phyloP scores from a whole-genome alignment of 2,888 invertebrate genomes.

The Eulithis prunata region DNA sequence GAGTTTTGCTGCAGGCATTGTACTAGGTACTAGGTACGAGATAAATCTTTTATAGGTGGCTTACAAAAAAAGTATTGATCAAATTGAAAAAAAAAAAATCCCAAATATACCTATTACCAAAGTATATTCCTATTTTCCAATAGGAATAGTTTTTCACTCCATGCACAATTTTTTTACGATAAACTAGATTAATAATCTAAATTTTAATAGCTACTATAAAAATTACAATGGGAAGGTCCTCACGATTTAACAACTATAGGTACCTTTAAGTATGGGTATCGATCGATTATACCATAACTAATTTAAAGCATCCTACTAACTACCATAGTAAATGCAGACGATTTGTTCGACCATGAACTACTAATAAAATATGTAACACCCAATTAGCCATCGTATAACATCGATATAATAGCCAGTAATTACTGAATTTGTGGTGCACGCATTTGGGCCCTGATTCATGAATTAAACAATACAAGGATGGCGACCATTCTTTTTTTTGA shows the following conservation, averaged over 20 bases:
- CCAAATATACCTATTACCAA: too few species aligned
- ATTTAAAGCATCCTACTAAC: not conserved
- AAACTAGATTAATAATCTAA: too few species aligned
- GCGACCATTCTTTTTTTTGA: not conserved
- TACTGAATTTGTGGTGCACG: constrained; percentile 63
- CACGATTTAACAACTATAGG: constrained; percentile 8
- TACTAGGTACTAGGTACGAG: not conserved
- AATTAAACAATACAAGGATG: not conserved
- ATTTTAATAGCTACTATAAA: constrained; percentile 1
- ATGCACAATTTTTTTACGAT: too few species aligned
- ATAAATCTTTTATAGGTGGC: too few species aligned
- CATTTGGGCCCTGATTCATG: constrained; percentile 59
- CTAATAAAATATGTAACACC: constrained; percentile 46
- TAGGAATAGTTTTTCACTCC: too few species aligned
- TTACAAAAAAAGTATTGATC: too few species aligned
- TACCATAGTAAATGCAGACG: constrained; percentile 21
- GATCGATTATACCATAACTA: constrained; percentile 17
- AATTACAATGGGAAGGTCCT: constrained; percentile 16
- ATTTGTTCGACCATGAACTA: constrained; percentile 45
- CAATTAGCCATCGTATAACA: constrained; percentile 40
- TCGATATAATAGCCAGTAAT: constrained; percentile 47
- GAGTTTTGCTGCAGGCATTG: too few species aligned
- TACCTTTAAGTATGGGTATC: constrained; percentile 2
- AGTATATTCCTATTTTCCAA: too few species aligned
- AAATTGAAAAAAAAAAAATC: too few species aligned